Conservation (phyloP, 2,113 vertebrate species). For the Maccullochella peelii region DNA sequence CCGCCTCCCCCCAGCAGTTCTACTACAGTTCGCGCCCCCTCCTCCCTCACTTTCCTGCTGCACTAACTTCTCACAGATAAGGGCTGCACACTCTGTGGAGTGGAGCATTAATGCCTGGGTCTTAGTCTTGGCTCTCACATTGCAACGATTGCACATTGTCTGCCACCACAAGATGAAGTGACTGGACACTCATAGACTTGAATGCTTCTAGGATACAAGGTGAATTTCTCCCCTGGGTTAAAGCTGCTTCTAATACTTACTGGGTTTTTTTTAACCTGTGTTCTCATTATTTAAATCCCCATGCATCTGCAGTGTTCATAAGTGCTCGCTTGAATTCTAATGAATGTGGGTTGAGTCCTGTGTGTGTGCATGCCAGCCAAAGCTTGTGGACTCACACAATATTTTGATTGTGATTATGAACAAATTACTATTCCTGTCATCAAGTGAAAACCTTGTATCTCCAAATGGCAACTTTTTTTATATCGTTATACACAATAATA, state of each 20-base stretch:
- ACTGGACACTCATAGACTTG: slow-evolving; percentile 37
- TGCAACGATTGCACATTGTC: slow-evolving; percentile 34
- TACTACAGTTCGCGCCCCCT: slow-evolving; percentile 30
- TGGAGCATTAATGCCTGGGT: slow-evolving; percentile 24
- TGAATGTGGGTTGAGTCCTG: neutral
- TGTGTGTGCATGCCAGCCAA: slow-evolving; percentile 24
- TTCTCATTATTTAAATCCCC: slow-evolving; percentile 20
- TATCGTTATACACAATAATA: no score
- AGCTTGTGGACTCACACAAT: neutral
- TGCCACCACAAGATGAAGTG: slow-evolving; percentile 33
- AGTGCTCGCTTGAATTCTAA: slow-evolving; percentile 25
- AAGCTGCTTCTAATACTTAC: slow-evolving; percentile 23
- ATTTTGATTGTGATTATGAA: neutral
- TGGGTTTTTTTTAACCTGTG: slow-evolving; percentile 1
- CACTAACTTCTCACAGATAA: slow-evolving; percentile 67
- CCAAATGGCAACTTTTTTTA: neutral
- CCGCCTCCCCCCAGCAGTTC: slow-evolving; percentile 47
- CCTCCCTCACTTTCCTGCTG: slow-evolving; percentile 68
- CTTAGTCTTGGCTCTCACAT: slow-evolving; percentile 37
- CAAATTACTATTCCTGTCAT: neutral
- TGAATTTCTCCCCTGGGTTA: slow-evolving; percentile 16
- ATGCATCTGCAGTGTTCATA: slow-evolving; percentile 33
- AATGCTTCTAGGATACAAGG: slow-evolving; percentile 28
- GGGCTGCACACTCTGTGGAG: neutral
- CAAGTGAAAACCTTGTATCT: slow-evolving; percentile 30